A percentile compares a stretch with the other conserved stretches of the same genome.
Conservation (phyloP, 2,113 vertebrate species). For the Calypte anna region DNA sequence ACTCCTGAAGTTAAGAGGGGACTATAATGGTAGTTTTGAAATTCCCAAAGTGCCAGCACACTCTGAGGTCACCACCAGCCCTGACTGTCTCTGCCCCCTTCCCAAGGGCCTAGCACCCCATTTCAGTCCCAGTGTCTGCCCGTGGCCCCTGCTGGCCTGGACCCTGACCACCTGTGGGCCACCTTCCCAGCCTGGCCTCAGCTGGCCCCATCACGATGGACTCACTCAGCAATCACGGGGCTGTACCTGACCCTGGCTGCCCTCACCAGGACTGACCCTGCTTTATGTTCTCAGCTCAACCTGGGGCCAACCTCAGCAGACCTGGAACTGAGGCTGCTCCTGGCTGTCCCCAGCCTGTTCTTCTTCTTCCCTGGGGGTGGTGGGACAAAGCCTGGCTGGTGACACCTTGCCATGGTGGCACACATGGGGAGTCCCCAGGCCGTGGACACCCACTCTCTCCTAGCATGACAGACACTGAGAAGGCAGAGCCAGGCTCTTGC, state of each 20-base stretch:
- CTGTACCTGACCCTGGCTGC: neutral
- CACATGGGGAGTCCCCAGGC: rapidly evolving
- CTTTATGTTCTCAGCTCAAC: rapidly evolving
- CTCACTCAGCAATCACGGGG: rapidly evolving
- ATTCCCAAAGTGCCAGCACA: neutral
- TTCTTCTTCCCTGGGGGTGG: neutral
- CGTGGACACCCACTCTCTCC: rapidly evolving
- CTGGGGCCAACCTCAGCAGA: rapidly evolving
- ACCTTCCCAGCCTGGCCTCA: neutral
- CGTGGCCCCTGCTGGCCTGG: rapidly evolving
- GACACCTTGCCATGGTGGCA: neutral
- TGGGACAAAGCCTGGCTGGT: neutral
- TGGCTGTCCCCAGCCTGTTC: rapidly evolving
- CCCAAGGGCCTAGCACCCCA: neutral
- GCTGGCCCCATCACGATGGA: rapidly evolving
- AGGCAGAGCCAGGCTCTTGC: neutral
- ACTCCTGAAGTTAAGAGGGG: neutral
- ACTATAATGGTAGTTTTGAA: neutral
- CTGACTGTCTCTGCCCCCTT: neutral
- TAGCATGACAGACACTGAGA: neutral
- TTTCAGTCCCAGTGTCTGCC: neutral
- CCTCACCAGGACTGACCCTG: rapidly evolving
- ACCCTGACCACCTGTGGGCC: neutral
- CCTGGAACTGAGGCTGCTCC: rapidly evolving
- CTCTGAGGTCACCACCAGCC: rapidly evolving